phyloP scores from a whole-genome alignment of 2,888 invertebrate species.

The Archips xylosteana region DNA sequence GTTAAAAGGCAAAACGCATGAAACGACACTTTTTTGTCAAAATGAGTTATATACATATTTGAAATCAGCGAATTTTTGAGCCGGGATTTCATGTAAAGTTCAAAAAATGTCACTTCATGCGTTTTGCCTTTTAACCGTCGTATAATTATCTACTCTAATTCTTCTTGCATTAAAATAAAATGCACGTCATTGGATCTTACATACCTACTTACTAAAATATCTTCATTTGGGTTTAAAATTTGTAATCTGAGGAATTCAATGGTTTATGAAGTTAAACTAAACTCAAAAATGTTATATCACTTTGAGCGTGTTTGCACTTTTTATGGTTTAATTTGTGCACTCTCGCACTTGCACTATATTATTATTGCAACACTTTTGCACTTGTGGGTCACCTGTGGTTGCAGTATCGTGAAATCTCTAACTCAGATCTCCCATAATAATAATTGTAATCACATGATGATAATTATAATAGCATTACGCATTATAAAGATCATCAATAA shows the following conservation, averaged over 20 bases:
- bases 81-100: no score
- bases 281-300: background rate
- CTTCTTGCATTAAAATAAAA: no score
- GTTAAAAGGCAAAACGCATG: no score
- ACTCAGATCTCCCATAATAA: background rate
- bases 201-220: background rate
- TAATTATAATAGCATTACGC: background rate
- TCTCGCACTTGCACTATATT: background rate
- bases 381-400: background rate
- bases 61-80: no score
- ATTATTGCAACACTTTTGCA: background rate
- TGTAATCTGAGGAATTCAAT: background rate
- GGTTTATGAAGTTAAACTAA: background rate
- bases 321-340: background rate
- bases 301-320: background rate
- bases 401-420: background rate
- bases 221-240: background rate
- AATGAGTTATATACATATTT: no score
- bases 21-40: no score
- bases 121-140: no score
- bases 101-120: no score
- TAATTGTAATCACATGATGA: background rate
- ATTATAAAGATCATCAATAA: background rate
- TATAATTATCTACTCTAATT: background rate
- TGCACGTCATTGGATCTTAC: background rate